Base-by-base conservation (phyloP, 2,888 invertebrate species). In the Drosophila neotestacea region DNA sequence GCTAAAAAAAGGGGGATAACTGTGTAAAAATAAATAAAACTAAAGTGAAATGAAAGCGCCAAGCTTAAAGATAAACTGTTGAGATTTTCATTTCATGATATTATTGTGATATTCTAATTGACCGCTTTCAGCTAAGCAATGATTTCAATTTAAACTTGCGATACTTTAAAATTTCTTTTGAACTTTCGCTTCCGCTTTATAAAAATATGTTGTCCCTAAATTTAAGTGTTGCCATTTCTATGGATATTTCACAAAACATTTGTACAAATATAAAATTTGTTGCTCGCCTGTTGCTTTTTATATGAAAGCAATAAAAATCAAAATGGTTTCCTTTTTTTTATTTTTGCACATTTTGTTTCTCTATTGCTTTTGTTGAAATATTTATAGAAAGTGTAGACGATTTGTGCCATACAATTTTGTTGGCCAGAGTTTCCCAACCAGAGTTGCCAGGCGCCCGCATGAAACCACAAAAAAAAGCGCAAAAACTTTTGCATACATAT, bases 371-470 rank as follows among this genome's bases (percentile, higher is more conserved):
- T 79, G 73, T 73, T 87, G 38, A 73, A 73, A 77, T 79, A 87
- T 83, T 83, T 87, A 81, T 79, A 67, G 73, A 81, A 87, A 77
- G 66, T 68, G 68, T 44, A 60, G 72, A 52, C 75, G 75, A 72
- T 81, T 81, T 84, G 73, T 46, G 55, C 39, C 62, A 72, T 68
- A 56, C 73, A 84, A 22, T 22, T 84, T 67, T 80, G 75, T 30
- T 56, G 61, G 50, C 13, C 38, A 52, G 73, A 62, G 22, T 51
- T 52, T 22, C 42, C 48, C 38, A 47, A 6, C 16, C 59, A 66
- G 42, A 42, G 54, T 65, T 65, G 46, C 58, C 58, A 47, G 61
- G 59, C 34, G 47, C 10, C 22, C 39, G 41, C 11, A 38, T n/a
- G n/a, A 54, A 41, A 56, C 61, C 41, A 63, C 68, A 68, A 44